phyloP scores from a whole-genome alignment of 2,888 invertebrate species.

The Eupithecia subfuscata region DNA sequence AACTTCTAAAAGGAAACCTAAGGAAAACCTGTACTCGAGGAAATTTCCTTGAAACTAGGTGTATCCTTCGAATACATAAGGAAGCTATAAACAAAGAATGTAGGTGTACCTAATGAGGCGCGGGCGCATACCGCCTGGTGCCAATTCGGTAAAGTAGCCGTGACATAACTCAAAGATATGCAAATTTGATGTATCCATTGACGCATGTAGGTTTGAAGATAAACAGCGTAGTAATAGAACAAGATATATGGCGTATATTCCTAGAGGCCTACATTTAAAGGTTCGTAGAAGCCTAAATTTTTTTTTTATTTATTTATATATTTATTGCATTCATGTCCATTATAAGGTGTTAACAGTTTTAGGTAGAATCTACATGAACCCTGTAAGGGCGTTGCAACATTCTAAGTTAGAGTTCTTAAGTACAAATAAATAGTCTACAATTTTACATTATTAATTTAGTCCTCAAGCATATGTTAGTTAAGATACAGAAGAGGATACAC shows the following conservation, averaged over 20 bases:
- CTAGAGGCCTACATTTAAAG: no score
- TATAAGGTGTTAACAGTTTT: no score
- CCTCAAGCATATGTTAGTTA: no score
- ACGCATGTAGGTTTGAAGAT: constrained; percentile 56
- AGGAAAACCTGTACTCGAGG: background rate
- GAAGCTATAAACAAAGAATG: constrained; percentile 17
- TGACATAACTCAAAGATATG: constrained; percentile 61
- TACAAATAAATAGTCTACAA: no score
- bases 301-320: no score
- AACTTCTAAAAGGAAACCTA: background rate
- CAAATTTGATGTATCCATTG: constrained; percentile 52
- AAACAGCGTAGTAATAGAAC: background rate
- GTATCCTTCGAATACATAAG: constrained; percentile 4
- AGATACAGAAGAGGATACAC: no score
- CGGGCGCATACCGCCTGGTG: constrained; percentile 49
- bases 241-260: background rate
- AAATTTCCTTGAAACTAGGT: background rate
- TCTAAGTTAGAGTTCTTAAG: no score
- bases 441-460: no score
- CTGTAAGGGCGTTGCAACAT: no score
- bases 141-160: constrained; percentile 55
- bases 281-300: no score
- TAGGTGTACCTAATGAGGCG: constrained; percentile 46
- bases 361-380: no score
- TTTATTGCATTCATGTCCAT: no score